Conservation (phyloP, 2,888 invertebrate genomes). For the Plagodis pulveraria region DNA sequence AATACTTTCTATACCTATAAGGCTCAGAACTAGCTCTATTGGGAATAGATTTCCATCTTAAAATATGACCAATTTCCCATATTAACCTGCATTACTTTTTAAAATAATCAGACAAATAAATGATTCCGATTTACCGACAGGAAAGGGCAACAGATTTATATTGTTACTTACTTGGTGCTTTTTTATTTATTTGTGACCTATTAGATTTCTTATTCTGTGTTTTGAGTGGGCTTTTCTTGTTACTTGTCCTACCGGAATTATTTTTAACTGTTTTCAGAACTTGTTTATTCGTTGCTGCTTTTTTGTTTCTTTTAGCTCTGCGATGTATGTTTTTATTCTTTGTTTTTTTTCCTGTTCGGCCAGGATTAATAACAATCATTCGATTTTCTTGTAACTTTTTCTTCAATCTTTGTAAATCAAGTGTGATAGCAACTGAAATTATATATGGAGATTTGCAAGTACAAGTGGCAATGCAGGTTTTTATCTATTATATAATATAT, state of each 20-base stretch:
- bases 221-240: neutral
- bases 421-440: neutral
- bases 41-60: no score
- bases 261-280: no score
- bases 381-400: constrained; percentile 23
- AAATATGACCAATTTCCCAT: no score
- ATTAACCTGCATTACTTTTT: no score
- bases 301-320: constrained; percentile 4
- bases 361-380: constrained; percentile 26
- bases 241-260: no score
- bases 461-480: no score
- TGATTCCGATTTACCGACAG: no score
- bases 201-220: neutral
- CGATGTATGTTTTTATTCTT: constrained; percentile 6
- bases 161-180: neutral
- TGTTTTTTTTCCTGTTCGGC: constrained; percentile 9
- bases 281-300: neutral
- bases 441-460: constrained; percentile 1
- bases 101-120: no score
- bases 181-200: neutral
- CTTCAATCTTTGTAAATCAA: constrained; percentile 3
- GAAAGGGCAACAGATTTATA: no score
- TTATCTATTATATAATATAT: no score
- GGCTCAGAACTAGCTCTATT: no score
- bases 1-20: no score